Percentiles rank a stretch among this genome's conserved stretches.
phyloP scores from a whole-genome alignment of 30 jellyfish, hydroid and myxozoan species.

The Aurelia aurita region DNA sequence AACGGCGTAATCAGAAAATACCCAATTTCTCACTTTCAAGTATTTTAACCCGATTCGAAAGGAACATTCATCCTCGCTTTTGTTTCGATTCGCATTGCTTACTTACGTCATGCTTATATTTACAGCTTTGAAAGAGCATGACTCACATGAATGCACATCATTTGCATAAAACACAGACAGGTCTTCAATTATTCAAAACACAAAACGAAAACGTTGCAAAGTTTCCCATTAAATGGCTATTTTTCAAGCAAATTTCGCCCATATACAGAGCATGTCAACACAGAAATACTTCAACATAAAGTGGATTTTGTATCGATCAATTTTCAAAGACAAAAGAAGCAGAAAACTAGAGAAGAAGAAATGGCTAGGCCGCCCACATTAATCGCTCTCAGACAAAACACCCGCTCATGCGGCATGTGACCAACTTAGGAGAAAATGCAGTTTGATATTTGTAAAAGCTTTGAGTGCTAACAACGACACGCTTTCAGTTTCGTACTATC shows the following conservation, averaged over 20 bases:
- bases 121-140: slow-evolving; percentile 1
- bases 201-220: neutral
- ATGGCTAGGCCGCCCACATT: slow-evolving; percentile 70
- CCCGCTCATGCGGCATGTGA: slow-evolving; percentile 69
- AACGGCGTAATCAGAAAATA: too few species aligned
- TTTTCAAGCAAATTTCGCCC: neutral
- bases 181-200: neutral
- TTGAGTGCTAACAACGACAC: too few species aligned
- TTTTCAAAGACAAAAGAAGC: neutral
- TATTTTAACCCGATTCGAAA: neutral
- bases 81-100: neutral
- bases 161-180: slow-evolving; percentile 67
- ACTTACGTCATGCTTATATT: neutral
- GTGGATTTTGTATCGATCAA: neutral
- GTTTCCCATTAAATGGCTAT: neutral
- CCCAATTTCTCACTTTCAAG: too few species aligned
- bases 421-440: slow-evolving; percentile 84
- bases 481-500: too few species aligned
- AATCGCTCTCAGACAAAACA: slow-evolving; percentile 44
- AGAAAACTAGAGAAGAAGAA: neutral
- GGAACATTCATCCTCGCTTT: neutral
- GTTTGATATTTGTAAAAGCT: slow-evolving; percentile 67
- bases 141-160: slow-evolving; percentile 26
- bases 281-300: neutral
- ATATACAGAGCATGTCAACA: neutral